Percentiles rank a stretch among this genome's conserved stretches.
Evolutionary conservation across 92 coral and sea anemone species (phyloP).

Genomic region (Pocillopora meandrina): DNA sequence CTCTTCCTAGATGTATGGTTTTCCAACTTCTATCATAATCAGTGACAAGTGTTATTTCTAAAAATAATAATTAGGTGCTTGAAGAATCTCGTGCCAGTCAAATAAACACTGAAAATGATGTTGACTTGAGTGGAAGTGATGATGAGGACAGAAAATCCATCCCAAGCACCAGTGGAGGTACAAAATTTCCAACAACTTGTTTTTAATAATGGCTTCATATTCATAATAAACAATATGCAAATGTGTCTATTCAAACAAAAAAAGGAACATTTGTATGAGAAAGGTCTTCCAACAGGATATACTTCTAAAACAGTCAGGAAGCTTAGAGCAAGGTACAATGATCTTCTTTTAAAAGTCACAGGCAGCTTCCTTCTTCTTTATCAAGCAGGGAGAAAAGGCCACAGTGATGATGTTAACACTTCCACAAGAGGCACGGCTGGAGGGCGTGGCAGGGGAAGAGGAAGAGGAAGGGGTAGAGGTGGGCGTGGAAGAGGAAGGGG

Average conservation of each 20-base stretch:
- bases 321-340: background rate
- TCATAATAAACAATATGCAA: no score
- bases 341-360: no score
- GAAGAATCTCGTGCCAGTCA: slow-evolving; percentile 48
- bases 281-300: no score
- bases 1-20: no score
- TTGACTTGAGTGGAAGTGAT: slow-evolving; percentile 41
- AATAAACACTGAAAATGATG: slow-evolving; percentile 33
- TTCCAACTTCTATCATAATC: background rate
- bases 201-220: background rate
- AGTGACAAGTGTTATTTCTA: background rate
- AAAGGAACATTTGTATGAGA: no score
- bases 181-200: background rate
- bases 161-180: slow-evolving; percentile 58
- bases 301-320: background rate
- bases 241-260: no score
- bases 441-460: slow-evolving; percentile 67
- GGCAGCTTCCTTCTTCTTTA: background rate
- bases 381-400: background rate
- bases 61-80: slow-evolving; percentile 24
- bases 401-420: background rate
- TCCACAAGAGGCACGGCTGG: slow-evolving; percentile 17
- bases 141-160: slow-evolving; percentile 18
- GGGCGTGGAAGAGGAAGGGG: slow-evolving; percentile 64
- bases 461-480: slow-evolving; percentile 84